These are phyloP conservation scores for Montipora cactus DNA, from an alignment of 64 coral and sea anemone genomes.

Conservation along the genomic window DNA sequence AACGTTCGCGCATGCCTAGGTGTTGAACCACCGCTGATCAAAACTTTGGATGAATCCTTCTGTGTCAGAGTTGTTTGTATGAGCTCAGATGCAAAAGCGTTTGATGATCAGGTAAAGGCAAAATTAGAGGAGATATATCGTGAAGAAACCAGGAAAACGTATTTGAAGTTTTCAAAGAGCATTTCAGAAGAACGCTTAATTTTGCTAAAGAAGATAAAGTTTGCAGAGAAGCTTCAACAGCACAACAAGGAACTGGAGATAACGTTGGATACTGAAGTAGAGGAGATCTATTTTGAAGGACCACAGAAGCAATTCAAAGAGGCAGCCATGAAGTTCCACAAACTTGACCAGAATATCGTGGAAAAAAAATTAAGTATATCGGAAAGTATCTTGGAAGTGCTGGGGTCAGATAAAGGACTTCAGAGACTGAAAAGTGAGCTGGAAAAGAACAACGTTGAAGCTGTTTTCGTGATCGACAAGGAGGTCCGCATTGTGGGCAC, in stretches of 20 bases:
- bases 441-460: constrained; percentile 42
- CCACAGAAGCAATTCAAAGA: constrained; percentile 48
- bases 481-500: constrained; percentile 44
- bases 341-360: constrained; percentile 1
- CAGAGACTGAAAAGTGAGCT: constrained; percentile 47
- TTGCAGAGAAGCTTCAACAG: constrained; percentile 57
- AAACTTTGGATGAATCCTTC: neutral
- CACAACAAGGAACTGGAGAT: constrained; percentile 59
- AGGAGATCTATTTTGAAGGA: constrained; percentile 46
- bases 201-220: constrained; percentile 59
- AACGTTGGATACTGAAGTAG: constrained; percentile 41
- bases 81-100: neutral
- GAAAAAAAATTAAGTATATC: constrained; percentile 20
- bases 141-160: constrained; percentile 42
- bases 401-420: constrained; percentile 38
- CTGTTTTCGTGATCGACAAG: constrained; percentile 54
- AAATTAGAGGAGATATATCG: constrained; percentile 24
- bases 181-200: constrained; percentile 61
- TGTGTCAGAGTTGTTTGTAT: constrained; percentile 4
- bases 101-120: neutral
- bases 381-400: constrained; percentile 29
- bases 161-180: neutral
- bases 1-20: constrained; percentile 5
- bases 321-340: constrained; percentile 35
- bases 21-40: constrained; percentile 16